phyloP scores from a whole-genome alignment of 2,797 vertebrate species.

The Cephalopachus bancanus region DNA sequence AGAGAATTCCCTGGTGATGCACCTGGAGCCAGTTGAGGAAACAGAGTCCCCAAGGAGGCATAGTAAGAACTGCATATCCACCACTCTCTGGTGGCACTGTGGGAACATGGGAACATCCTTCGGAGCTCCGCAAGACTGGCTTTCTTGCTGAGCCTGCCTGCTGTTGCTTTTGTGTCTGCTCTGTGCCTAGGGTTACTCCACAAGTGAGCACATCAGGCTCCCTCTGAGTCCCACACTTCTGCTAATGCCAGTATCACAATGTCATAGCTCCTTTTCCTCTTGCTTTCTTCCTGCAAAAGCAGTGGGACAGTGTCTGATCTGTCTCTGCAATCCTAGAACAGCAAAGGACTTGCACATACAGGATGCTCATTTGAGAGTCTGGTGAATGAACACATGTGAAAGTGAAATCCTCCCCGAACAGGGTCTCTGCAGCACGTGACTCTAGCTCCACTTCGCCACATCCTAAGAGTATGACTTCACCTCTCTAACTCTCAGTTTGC shows the following conservation, averaged over 20 bases:
- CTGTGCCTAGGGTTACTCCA: background rate
- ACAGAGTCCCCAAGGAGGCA: background rate
- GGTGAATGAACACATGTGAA: conserved; percentile 1
- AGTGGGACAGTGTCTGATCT: background rate
- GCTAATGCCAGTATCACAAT: background rate
- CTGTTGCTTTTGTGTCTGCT: background rate
- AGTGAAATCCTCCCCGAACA: background rate
- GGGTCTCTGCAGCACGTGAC: background rate
- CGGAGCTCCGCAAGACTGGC: background rate
- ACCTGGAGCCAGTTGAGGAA: background rate
- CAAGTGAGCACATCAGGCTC: background rate
- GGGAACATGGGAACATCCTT: background rate
- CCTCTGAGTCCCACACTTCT: background rate
- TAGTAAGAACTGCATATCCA: background rate
- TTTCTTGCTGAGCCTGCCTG: background rate
- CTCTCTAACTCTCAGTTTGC: background rate
- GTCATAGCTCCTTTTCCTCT: background rate
- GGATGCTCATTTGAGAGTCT: background rate
- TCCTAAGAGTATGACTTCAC: background rate
- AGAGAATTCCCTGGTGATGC: background rate
- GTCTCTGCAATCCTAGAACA: background rate
- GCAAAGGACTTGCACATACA: background rate
- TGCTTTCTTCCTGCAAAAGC: conserved; percentile 16
- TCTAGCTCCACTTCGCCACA: background rate
- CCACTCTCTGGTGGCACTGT: background rate